A percentile compares a stretch with the other conserved stretches of the same genome.
These are phyloP conservation scores for Promerops cafer DNA, from an alignment of 2,113 vertebrate genomes.

Conservation along the genomic window DNA sequence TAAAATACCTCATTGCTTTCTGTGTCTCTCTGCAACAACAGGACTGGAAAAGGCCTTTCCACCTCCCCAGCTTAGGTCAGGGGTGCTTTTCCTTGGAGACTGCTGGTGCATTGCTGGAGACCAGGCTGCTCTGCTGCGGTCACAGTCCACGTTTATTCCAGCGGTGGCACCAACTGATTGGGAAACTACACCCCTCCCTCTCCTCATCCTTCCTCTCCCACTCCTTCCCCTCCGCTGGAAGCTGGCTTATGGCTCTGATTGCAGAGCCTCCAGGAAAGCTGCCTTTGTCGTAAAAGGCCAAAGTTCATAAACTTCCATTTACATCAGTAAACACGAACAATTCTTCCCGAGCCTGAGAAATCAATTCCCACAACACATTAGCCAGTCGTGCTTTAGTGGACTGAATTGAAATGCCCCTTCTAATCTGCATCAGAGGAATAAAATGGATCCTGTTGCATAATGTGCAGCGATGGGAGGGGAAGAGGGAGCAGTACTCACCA, in stretches of 20 bases:
- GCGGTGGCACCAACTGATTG: neutral
- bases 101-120: neutral
- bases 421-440: slow-evolving; percentile 46
- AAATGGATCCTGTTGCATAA: neutral
- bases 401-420: slow-evolving; percentile 54
- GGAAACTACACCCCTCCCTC: neutral
- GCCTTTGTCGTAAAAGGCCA: slow-evolving; percentile 52
- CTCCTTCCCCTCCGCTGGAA: neutral
- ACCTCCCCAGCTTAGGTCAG: neutral
- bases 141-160: neutral
- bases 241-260: neutral
- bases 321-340: slow-evolving; percentile 25
- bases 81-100: neutral
- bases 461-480: neutral
- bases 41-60: neutral
- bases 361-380: slow-evolving; percentile 45
- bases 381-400: neutral
- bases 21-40: neutral
- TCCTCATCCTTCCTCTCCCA: neutral
- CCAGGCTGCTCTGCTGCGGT: neutral
- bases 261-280: neutral
- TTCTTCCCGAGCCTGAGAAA: slow-evolving; percentile 6
- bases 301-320: slow-evolving; percentile 58
- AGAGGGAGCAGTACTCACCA: slow-evolving; percentile 76
- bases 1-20: slow-evolving; percentile 1